Conservation (phyloP, 1,140 invertebrate genomes). For the Drosophila chauvacae region DNA sequence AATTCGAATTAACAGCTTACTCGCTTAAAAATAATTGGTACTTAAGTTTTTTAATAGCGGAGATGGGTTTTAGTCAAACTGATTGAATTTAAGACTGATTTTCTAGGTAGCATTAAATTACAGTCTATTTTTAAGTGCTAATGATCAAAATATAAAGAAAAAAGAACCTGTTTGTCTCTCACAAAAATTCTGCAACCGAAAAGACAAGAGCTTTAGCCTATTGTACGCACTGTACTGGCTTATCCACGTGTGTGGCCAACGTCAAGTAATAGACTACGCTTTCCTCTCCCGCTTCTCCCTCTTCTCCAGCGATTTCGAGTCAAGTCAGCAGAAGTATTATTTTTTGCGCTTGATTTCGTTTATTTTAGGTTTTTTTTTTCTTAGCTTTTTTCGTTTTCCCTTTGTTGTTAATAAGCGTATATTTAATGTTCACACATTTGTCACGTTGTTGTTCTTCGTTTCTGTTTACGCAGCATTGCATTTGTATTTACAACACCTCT, state of each 20-base stretch:
- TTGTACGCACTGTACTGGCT: conserved; percentile 25
- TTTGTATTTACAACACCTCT: conserved; percentile 56
- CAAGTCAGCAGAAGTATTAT: conserved; percentile 54
- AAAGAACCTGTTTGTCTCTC: background rate
- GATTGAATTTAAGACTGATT: no score
- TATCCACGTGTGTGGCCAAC: conserved; percentile 56
- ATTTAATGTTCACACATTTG: conserved; percentile 81
- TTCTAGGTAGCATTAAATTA: background rate
- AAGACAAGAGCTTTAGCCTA: background rate
- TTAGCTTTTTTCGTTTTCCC: conserved; percentile 22
- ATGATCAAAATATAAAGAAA: background rate
- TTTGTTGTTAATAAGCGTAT: conserved; percentile 61
- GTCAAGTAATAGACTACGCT: conserved; percentile 27
- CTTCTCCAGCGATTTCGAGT: conserved; percentile 20
- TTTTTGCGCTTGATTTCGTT: conserved; percentile 33
- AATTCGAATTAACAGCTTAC: conserved; percentile 1
- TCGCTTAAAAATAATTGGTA: conserved; percentile 1
- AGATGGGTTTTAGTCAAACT: no score
- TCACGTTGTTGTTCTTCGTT: conserved; percentile 74
- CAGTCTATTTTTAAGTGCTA: background rate
- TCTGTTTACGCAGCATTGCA: conserved; percentile 54
- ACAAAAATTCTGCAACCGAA: no score
- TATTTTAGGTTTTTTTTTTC: conserved; percentile 45
- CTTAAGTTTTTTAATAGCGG: background rate
- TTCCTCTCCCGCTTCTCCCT: conserved; percentile 8